Conservation (phyloP, 2,888 invertebrate species). For the Crossocerus cetratus region DNA sequence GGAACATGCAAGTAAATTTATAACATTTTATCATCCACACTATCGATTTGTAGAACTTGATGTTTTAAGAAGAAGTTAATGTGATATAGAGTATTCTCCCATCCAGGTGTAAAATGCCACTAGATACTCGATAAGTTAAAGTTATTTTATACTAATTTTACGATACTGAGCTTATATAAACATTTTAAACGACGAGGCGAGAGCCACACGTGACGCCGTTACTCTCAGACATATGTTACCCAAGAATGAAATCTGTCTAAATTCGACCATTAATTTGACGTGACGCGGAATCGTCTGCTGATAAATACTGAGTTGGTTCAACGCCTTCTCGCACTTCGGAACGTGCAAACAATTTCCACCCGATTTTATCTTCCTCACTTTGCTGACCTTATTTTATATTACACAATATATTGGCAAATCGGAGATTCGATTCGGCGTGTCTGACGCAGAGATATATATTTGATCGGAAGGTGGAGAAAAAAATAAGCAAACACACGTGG, state of each 20-base stretch:
- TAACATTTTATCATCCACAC: background rate
- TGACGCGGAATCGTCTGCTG: too few species aligned
- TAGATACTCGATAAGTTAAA: constrained; percentile 9
- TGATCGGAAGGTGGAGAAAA: constrained; percentile 39
- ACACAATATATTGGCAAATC: constrained; percentile 48
- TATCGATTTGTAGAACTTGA: background rate
- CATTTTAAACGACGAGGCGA: too few species aligned
- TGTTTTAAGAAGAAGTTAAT: background rate
- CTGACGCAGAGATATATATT: constrained; percentile 36
- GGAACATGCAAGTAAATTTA: background rate
- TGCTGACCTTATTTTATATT: background rate
- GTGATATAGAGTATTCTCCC: background rate
- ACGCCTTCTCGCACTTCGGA: background rate
- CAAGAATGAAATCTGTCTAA: too few species aligned
- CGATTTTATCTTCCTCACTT: background rate
- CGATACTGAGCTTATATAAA: background rate
- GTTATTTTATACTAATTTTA: constrained; percentile 31
- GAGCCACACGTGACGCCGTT: too few species aligned
- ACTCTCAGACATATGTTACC: too few species aligned
- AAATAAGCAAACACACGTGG: background rate
- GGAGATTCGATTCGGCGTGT: constrained; percentile 35
- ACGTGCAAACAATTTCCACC: constrained; percentile 1
- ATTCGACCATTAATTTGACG: too few species aligned
- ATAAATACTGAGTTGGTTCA: too few species aligned
- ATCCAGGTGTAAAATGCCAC: constrained; percentile 26